These are phyloP conservation scores for Lepidothrix coronata DNA, from an alignment of 2,113 vertebrate genomes.

Conservation along the genomic window DNA sequence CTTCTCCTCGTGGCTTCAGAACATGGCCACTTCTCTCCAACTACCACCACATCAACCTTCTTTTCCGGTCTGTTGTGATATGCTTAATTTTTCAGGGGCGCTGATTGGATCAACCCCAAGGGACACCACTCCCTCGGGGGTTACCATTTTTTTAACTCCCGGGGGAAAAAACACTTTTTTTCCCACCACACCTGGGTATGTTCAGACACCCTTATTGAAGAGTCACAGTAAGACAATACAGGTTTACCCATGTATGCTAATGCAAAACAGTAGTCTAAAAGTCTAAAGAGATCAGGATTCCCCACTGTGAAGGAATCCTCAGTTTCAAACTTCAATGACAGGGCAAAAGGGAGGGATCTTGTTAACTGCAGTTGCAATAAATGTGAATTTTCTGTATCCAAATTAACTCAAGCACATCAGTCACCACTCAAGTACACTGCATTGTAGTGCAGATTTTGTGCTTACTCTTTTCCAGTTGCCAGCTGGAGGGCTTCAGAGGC, in stretches of 20 bases:
- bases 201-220: background rate
- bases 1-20: no score
- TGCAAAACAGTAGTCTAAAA: background rate
- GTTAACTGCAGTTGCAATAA: background rate
- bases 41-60: no score
- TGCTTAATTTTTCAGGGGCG: no score
- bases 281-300: background rate
- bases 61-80: no score
- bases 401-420: background rate
- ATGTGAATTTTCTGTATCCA: background rate
- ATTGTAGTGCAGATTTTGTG: background rate
- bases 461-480: background rate
- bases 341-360: background rate
- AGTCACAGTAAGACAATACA: background rate
- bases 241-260: rapidly evolving
- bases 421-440: background rate
- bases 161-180: no score
- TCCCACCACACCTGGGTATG: background rate
- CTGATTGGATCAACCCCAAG: no score
- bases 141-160: no score
- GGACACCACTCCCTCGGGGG: no score
- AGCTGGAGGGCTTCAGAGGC: background rate
- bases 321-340: background rate
- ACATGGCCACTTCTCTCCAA: no score
- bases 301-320: background rate